phyloP scores from a whole-genome alignment of 2,888 invertebrate genomes.

The Gnatocerus cornutus region DNA sequence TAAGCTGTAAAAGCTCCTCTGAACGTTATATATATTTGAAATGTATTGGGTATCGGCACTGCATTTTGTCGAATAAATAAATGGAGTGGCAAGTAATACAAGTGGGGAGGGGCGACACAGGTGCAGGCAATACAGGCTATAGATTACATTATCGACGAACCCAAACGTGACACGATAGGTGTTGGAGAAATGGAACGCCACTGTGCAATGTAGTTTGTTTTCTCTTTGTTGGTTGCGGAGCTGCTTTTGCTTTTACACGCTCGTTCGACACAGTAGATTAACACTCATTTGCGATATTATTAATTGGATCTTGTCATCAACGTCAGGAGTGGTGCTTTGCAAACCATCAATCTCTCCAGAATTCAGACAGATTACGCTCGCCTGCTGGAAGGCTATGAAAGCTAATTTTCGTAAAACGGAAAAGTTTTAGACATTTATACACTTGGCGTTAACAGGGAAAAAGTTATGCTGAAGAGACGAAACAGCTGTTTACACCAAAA shows the following conservation, averaged over 20 bases:
- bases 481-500: too few species aligned
- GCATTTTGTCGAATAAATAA: conserved; percentile 59
- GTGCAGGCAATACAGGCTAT: conserved; percentile 59
- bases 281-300: conserved; percentile 58
- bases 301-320: conserved; percentile 63
- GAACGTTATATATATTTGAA: conserved; percentile 58
- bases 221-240: conserved; percentile 37
- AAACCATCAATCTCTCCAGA: conserved; percentile 58
- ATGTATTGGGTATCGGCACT: conserved; percentile 60
- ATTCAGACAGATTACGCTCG: conserved; percentile 34
- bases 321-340: conserved; percentile 59
- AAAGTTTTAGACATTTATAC: background rate
- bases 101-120: conserved; percentile 55
- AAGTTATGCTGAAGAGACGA: background rate
- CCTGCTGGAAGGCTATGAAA: conserved; percentile 13
- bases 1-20: conserved; percentile 59
- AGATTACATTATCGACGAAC: conserved; percentile 65
- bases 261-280: conserved; percentile 58
- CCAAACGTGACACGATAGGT: conserved; percentile 53
- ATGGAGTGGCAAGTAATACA: conserved; percentile 59
- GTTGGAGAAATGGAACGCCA: conserved; percentile 31
- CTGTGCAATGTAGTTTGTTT: conserved; percentile 25
- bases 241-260: conserved; percentile 55
- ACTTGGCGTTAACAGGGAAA: background rate
- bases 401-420: conserved; percentile 5